Base-by-base conservation (phyloP, 2,113 vertebrate genomes). In the Procavia capensis region DNA sequence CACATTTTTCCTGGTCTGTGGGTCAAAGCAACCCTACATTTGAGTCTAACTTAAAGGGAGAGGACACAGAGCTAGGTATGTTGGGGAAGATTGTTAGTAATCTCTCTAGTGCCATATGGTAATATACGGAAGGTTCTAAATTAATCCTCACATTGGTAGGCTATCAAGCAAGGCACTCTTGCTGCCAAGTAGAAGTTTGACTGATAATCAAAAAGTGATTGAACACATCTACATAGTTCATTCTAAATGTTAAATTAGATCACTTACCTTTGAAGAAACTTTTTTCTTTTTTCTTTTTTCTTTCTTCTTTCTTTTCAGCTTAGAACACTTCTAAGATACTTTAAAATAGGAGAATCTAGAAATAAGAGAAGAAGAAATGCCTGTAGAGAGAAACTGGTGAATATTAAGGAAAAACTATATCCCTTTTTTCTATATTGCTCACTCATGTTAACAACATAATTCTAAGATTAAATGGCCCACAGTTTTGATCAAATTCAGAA, bases 281-380 rank as follows among this genome's bases (percentile, higher is more conserved):
- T 74, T 86, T 86, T n/a, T 20, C 29, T 43, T 47, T 66, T 22
- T 22, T 9, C 6, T 24, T 13, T 20, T n/a, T 10, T 1, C 6
- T 61, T 83, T 54, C 27, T 34, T 85, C 19, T 1, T 4, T 61
- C 78, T 54, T 25, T 34, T 85, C 19, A 94, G 16, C 9, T 68
- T 90, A 31, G 36, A 92, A 29, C 2, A 29, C 16, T 82, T 89
- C 7, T 79, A 61, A 74, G 31, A 14, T 39, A 78, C 4, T 43
- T 85, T 59, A 81, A 91, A 92, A 25, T 29, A 80, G 13, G 6
- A 2, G 81, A 36, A n/a, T 81, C 9, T 59, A 93, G 29, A n/a
- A 24, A 54, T 80, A 27, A 92, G n/a, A 85, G 25, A 59, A 88
- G 29, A 94, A 85, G 61, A 25, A 92, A 34, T 92, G n/a, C 9